phyloP scores from a whole-genome alignment of 2,888 invertebrate genomes.

The Fragum fragum region DNA sequence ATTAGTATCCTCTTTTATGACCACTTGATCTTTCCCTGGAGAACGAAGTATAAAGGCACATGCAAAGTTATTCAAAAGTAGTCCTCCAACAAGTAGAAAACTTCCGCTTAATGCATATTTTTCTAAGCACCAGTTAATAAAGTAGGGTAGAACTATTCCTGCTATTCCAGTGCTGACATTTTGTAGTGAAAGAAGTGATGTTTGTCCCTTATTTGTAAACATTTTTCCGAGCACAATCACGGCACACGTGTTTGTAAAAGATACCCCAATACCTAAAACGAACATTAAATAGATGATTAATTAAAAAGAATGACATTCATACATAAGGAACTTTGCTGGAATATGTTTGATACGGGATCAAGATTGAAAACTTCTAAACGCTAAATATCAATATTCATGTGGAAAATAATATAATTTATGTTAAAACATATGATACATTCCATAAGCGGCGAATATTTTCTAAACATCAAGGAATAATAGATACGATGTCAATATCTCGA shows the following conservation, averaged over 20 bases:
- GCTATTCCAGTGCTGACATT: not conserved
- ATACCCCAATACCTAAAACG: constrained; percentile 15
- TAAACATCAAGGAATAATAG: no score
- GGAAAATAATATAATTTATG: no score
- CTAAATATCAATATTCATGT: no score
- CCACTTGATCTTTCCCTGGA: not conserved
- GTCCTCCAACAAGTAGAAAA: not conserved
- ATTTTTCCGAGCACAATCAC: constrained; percentile 10
- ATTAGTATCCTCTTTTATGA: not conserved
- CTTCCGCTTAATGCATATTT: not conserved
- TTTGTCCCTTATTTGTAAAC: constrained; percentile 7
- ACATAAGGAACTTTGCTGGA: no score
- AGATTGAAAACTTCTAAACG: no score
- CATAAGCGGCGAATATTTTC: no score
- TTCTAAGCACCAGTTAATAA: constrained; percentile 3
- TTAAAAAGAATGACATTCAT: no score
- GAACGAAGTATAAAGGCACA: not conserved
- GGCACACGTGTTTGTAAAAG: not conserved
- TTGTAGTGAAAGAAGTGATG: constrained; percentile 12
- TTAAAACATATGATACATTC: no score
- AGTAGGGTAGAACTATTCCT: not conserved
- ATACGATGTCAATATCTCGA: no score
- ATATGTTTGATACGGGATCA: no score
- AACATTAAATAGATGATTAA: no score
- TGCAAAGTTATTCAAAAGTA: constrained; percentile 9